Percentiles rank a stretch among this genome's conserved stretches.
Evolutionary conservation across 2,113 vertebrate species (phyloP).

Genomic region (Galemys pyrenaicus): DNA sequence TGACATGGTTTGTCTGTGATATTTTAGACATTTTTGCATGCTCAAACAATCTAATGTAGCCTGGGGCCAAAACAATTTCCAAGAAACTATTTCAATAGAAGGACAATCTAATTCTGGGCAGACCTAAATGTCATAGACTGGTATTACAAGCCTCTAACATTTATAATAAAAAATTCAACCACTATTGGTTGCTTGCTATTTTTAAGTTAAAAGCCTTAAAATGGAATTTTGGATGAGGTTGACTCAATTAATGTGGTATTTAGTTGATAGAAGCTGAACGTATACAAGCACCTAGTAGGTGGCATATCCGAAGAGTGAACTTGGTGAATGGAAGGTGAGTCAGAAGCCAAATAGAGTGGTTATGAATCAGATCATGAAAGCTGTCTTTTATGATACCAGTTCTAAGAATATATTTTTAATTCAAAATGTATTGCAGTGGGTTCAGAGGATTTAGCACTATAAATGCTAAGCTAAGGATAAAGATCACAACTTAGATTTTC

Average conservation of each 20-base stretch:
- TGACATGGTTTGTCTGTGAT: not conserved
- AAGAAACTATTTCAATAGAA: conserved; percentile 51
- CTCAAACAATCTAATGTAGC: conserved; percentile 32
- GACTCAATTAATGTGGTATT: not conserved
- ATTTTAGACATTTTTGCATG: conserved; percentile 46
- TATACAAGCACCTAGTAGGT: not conserved
- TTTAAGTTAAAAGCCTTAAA: not conserved
- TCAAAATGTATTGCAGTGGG: not conserved
- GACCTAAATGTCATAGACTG: conserved; percentile 43
- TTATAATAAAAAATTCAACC: conserved; percentile 22
- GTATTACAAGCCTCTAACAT: conserved; percentile 46
- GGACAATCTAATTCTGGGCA: conserved; percentile 29
- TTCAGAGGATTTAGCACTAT: not conserved
- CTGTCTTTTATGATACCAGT: not conserved
- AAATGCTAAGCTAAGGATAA: not conserved
- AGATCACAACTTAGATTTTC: not conserved
- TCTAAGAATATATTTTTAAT: conserved; percentile 14
- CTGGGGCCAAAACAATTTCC: not conserved
- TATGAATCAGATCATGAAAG: conserved; percentile 16
- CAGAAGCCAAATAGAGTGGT: not conserved
- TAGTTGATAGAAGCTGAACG: not conserved
- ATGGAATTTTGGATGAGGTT: not conserved
- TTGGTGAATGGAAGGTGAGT: not conserved
- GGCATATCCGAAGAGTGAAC: not conserved
- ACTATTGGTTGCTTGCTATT: not conserved